Base-by-base conservation (phyloP, 2,888 invertebrate species). In the Pristionchus japonicus region DNA sequence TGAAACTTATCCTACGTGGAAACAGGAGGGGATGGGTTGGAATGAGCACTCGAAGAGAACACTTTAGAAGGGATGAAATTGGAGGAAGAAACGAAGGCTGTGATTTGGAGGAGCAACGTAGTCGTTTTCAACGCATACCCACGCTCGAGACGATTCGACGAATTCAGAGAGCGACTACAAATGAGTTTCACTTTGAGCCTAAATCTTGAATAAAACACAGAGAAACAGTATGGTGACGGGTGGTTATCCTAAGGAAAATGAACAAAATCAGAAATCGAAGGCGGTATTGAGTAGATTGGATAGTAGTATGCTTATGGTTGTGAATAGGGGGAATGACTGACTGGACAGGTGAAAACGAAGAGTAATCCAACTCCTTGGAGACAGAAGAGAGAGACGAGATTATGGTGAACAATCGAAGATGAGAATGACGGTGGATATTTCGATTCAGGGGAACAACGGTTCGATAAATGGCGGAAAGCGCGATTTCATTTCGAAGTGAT, bases 361-460 rank as follows among this genome's bases (percentile, higher is more conserved):
- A 40, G 74, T 74, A n/a, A 40, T 74, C 74, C 40, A n/a, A n/a
- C 74, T 34, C 74, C 74, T 40, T 74, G 6, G 74, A 74, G 74
- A 43, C 6, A 15, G n/a, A 34, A 23, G 40, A 23, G 40, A 37
- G 17, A 34, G 23, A 74, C 4, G 31, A 40, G 74, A 70, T 70
- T 31, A 34, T 70, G 70, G 34, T 34, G 70, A 64, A 64, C 64
- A 64, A 64, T 31, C 27, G 70, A 17, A 40, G 6, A 40, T 34
- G 40, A 74, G 43, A 74, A 67, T 17, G n/a, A 34, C 20, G 34
- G 34, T 31, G n/a, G 34, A 34, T 20, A 52, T 17, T 52, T 2
- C 34, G 1, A 34, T 34, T 34, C 15, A 67, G 20, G 17, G 23
- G 34, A 67, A 34, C 34, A 34, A 67, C 1, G 27, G 20, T 57